These are phyloP conservation scores for Drosophila meridionalis DNA, from an alignment of 2,888 invertebrate species.

Conservation along the genomic window DNA sequence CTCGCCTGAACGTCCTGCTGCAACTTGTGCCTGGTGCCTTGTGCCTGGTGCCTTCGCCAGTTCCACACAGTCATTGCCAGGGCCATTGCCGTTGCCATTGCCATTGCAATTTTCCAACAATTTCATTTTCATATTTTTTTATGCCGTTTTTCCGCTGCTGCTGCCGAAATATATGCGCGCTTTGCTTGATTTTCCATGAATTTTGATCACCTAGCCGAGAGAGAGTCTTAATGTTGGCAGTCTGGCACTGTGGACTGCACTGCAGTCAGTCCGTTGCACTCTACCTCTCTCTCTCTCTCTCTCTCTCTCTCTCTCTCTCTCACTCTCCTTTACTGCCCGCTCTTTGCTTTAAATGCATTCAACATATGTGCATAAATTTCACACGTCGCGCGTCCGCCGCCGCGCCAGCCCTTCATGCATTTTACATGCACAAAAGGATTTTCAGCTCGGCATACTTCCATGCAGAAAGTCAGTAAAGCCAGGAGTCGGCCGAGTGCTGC, in stretches of 20 bases:
- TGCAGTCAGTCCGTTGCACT: constrained; percentile 5
- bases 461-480: constrained; percentile 26
- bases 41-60: not conserved
- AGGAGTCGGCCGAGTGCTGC: not conserved
- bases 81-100: constrained; percentile 15
- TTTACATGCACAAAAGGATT: constrained; percentile 73
- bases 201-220: constrained; percentile 60
- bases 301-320: not conserved
- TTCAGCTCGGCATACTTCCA: constrained; percentile 43
- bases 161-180: constrained; percentile 43
- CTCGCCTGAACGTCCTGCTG: constrained; percentile 46
- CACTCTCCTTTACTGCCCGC: not conserved
- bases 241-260: constrained; percentile 12
- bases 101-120: constrained; percentile 65
- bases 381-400: constrained; percentile 64
- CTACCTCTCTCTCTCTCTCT: not conserved
- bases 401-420: constrained; percentile 62
- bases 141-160: constrained; percentile 33
- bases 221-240: constrained; percentile 52
- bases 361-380: constrained; percentile 81
- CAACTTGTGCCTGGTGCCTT: constrained; percentile 18
- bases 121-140: constrained; percentile 61
- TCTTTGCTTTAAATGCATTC: constrained; percentile 63
- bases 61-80: constrained; percentile 12
- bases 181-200: constrained; percentile 61